Evolutionary conservation across 2,797 vertebrate species (phyloP).

Genomic region (Pseudochromis fuscus): DNA sequence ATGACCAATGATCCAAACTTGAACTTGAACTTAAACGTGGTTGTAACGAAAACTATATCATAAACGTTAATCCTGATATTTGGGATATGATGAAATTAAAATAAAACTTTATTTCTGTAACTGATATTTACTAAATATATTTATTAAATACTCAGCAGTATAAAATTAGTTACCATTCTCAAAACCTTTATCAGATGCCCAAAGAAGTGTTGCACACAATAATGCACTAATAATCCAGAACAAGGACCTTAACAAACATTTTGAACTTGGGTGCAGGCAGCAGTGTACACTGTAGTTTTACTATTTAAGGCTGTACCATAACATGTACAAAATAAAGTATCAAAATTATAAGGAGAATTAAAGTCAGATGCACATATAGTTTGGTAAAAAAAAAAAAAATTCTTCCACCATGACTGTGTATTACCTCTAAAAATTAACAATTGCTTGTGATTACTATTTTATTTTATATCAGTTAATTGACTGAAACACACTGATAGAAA

Average conservation of each 20-base stretch:
- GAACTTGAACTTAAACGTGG: too few relatives aligned
- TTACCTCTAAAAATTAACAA: neutral
- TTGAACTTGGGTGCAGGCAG: too few relatives aligned
- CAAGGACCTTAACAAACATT: too few relatives aligned
- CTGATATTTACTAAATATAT: too few relatives aligned
- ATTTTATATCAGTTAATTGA: neutral
- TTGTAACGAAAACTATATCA: too few relatives aligned
- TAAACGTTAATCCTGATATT: too few relatives aligned
- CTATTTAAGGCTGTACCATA: neutral
- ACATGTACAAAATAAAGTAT: neutral
- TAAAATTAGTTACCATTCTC: neutral
- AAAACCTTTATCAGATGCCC: neutral
- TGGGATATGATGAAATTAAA: too few relatives aligned
- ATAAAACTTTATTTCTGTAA: too few relatives aligned
- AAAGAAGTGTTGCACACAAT: neutral
- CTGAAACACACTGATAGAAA: neutral
- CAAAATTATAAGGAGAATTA: neutral
- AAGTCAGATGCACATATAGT: neutral
- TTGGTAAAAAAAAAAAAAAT: neutral
- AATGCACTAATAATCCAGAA: neutral
- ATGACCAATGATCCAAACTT: too few relatives aligned
- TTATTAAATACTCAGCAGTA: too few relatives aligned
- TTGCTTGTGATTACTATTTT: too few relatives aligned
- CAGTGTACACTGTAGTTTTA: too few relatives aligned
- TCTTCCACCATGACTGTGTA: neutral